phyloP scores from a whole-genome alignment of 2,797 vertebrate genomes.

The Miichthys miiuy region DNA sequence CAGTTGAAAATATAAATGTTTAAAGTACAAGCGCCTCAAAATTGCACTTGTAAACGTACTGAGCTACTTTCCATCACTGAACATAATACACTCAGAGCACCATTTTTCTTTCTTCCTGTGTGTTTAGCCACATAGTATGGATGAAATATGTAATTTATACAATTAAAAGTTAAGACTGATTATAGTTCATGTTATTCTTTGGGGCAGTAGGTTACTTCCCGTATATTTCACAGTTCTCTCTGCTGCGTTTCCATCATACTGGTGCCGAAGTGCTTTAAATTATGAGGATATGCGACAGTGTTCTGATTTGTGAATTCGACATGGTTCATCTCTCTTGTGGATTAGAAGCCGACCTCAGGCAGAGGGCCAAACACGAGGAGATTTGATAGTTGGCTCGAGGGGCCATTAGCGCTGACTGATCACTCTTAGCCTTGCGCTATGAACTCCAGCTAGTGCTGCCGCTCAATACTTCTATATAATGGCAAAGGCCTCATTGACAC shows the following conservation, averaged over 20 bases:
- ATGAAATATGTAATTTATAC: conserved; percentile 10
- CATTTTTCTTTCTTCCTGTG: background rate
- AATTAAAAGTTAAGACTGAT: conserved; percentile 23
- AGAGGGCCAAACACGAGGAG: conserved; percentile 74
- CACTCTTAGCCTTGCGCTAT: conserved; percentile 53
- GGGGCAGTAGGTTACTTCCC: background rate
- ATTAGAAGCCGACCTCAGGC: conserved; percentile 79
- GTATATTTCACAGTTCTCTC: conserved; percentile 25
- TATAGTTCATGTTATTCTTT: background rate
- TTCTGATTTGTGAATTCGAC: conserved; percentile 74
- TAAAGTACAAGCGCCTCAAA: too few relatives aligned
- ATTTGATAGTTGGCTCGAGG: conserved; percentile 73
- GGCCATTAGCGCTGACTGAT: conserved; percentile 76
- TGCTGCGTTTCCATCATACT: conserved; percentile 49
- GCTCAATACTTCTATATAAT: conserved; percentile 47
- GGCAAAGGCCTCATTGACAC: conserved; percentile 36
- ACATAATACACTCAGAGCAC: too few relatives aligned
- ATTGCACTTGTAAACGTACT: too few relatives aligned
- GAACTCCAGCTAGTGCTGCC: conserved; percentile 51
- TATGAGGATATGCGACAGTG: conserved; percentile 48
- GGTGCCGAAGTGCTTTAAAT: conserved; percentile 30
- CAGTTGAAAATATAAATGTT: too few relatives aligned
- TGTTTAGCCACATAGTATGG: background rate
- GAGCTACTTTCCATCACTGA: too few relatives aligned
- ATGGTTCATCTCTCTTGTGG: conserved; percentile 73